Percentiles rank a stretch among this genome's conserved stretches.
Conservation (phyloP, 2,888 invertebrate species). For the Xestia xanthographa region DNA sequence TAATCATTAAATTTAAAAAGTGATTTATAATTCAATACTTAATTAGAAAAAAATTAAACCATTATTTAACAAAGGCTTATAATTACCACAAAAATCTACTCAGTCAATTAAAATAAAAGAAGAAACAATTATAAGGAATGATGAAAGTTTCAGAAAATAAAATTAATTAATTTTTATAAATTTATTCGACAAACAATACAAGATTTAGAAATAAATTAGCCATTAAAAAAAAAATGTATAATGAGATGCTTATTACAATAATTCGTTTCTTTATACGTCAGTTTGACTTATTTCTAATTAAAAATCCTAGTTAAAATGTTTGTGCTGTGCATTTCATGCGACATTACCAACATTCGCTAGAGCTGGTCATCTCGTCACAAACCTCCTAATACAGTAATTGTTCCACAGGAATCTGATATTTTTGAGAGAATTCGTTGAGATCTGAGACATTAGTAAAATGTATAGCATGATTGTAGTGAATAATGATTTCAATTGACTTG, state of each 20-base stretch:
- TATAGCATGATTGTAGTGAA: slow-evolving; percentile 62
- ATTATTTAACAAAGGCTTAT: background rate
- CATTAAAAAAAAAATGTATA: background rate
- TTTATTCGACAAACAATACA: background rate
- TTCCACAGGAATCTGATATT: slow-evolving; percentile 68
- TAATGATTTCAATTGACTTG: slow-evolving; percentile 69
- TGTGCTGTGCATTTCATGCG: slow-evolving; percentile 72
- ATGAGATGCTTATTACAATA: slow-evolving; percentile 75
- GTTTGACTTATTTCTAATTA: slow-evolving; percentile 68
- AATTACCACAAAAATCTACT: slow-evolving; percentile 33
- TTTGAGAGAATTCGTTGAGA: slow-evolving; percentile 61
- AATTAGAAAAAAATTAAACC: background rate
- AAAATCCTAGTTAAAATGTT: slow-evolving; percentile 64
- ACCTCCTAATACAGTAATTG: slow-evolving; percentile 71
- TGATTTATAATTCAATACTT: background rate
- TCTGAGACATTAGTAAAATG: slow-evolving; percentile 65
- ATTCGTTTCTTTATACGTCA: slow-evolving; percentile 84
- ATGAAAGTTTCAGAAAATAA: background rate
- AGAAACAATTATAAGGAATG: background rate
- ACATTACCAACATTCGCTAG: slow-evolving; percentile 60
- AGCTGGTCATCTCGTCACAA: slow-evolving; percentile 83
- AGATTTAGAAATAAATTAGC: background rate
- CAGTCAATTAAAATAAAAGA: slow-evolving; percentile 41
- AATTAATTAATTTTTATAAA: too few species aligned
- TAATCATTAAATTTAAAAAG: background rate